These are phyloP conservation scores for Hydrolagus affinis DNA, from an alignment of 2,113 vertebrate genomes.

Conservation along the genomic window DNA sequence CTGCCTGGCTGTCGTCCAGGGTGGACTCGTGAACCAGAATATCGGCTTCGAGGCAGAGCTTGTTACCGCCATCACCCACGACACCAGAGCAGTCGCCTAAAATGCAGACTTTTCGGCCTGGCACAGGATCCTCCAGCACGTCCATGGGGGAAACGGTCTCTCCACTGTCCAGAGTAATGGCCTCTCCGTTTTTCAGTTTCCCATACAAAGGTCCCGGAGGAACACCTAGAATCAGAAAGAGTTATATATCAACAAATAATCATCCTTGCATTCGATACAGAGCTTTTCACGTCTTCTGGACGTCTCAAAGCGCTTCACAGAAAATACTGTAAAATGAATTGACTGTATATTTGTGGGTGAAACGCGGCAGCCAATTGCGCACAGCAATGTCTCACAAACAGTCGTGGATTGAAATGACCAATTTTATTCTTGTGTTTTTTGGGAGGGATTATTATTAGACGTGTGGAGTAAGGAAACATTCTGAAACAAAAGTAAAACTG, in stretches of 20 bases:
- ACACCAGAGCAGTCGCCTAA: constrained; percentile 74
- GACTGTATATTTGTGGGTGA: too few species aligned
- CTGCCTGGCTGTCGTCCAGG: constrained; percentile 63
- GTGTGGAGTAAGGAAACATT: too few species aligned
- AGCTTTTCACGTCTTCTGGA: too few species aligned
- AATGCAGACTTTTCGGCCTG: constrained; percentile 79
- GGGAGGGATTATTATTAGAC: too few species aligned
- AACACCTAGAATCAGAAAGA: constrained; percentile 55
- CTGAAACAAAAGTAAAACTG: too few species aligned
- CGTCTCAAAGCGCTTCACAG: too few species aligned
- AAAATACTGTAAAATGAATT: too few species aligned
- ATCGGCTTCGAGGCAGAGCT: constrained; percentile 63
- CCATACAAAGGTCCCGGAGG: constrained; percentile 76
- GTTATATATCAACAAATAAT: not conserved
- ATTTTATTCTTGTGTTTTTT: too few species aligned
- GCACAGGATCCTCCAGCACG: constrained; percentile 60
- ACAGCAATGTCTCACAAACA: too few species aligned
- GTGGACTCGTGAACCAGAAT: constrained; percentile 85
- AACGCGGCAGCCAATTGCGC: too few species aligned
- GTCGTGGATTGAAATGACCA: too few species aligned
- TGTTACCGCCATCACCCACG: constrained; percentile 50
- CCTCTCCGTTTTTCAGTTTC: constrained; percentile 66
- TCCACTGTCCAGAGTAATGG: constrained; percentile 62
- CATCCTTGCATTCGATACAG: too few species aligned
- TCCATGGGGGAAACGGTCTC: constrained; percentile 53